These are phyloP conservation scores for Macquaria australasica DNA, from an alignment of 2,113 vertebrate species.

Conservation along the genomic window DNA sequence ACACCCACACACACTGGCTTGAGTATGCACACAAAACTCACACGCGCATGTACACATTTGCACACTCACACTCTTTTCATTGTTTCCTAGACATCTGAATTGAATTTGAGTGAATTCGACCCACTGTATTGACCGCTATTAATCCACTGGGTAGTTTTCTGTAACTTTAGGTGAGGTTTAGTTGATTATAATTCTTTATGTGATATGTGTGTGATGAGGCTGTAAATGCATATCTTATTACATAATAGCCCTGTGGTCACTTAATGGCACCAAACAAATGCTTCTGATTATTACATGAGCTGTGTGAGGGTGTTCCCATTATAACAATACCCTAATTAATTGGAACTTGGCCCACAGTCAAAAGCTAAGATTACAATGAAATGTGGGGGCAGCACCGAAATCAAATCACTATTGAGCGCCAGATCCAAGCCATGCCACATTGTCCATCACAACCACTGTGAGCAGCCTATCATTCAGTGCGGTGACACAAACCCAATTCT, in stretches of 20 bases:
- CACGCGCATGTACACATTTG: conserved; percentile 36
- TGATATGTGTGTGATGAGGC: conserved; percentile 32
- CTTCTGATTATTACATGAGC: conserved; percentile 54
- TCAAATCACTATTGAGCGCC: conserved; percentile 35
- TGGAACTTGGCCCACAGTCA: conserved; percentile 25
- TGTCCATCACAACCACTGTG: conserved; percentile 65
- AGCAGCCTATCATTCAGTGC: conserved; percentile 73
- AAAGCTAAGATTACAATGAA: conserved; percentile 53
- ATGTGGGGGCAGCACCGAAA: conserved; percentile 32
- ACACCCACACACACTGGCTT: conserved; percentile 48
- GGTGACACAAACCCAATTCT: conserved; percentile 69
- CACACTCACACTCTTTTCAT: conserved; percentile 10
- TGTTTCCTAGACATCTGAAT: conserved; percentile 43
- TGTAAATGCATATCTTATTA: conserved; percentile 53
- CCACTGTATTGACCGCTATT: conserved; percentile 13
- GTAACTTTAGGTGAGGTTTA: conserved; percentile 31
- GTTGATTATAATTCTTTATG: conserved; percentile 33
- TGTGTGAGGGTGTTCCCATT: conserved; percentile 54
- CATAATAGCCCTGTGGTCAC: conserved; percentile 55
- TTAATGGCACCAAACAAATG: conserved; percentile 61
- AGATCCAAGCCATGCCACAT: conserved; percentile 56
- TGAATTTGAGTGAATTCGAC: conserved; percentile 10
- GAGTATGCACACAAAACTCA: conserved; percentile 51
- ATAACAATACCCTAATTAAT: conserved; percentile 63
- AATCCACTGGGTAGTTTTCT: conserved; percentile 36